Evolutionary conservation across 2,888 invertebrate species (phyloP).

Genomic region (Arenicola marina): DNA sequence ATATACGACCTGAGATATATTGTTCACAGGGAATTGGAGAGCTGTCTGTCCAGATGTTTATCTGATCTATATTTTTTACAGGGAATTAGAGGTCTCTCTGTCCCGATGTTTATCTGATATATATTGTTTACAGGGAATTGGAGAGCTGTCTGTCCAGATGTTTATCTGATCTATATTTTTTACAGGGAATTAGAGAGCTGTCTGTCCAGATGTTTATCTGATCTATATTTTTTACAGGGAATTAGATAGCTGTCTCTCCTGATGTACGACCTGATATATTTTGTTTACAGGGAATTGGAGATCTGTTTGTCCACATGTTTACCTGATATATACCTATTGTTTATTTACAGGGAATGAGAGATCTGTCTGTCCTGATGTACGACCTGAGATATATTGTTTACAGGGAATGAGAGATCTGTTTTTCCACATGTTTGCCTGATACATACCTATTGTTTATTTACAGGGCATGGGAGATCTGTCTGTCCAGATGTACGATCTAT

Average conservation of each 20-base stretch:
- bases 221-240: no score
- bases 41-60: constrained; percentile 49
- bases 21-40: constrained; percentile 46
- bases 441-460: not conserved
- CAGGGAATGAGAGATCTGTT: no score
- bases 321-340: no score
- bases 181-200: constrained; percentile 48
- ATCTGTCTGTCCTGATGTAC: no score
- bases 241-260: no score
- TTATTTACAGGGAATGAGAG: no score
- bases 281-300: no score
- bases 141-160: constrained; percentile 45
- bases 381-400: no score
- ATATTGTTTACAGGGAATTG: constrained; percentile 43
- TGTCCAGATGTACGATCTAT: constrained; percentile 63
- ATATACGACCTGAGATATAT: constrained; percentile 64
- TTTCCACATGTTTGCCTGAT: no score
- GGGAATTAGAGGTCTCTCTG: constrained; percentile 52
- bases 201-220: constrained; percentile 54
- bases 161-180: no score
- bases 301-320: no score
- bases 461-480: constrained; percentile 52
- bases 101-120: constrained; percentile 52
- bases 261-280: no score
- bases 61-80: not conserved